A percentile compares a stretch with the other conserved stretches of the same genome.
These are phyloP conservation scores for Furcula furcula DNA, from an alignment of 2,888 invertebrate species.

Conservation along the genomic window DNA sequence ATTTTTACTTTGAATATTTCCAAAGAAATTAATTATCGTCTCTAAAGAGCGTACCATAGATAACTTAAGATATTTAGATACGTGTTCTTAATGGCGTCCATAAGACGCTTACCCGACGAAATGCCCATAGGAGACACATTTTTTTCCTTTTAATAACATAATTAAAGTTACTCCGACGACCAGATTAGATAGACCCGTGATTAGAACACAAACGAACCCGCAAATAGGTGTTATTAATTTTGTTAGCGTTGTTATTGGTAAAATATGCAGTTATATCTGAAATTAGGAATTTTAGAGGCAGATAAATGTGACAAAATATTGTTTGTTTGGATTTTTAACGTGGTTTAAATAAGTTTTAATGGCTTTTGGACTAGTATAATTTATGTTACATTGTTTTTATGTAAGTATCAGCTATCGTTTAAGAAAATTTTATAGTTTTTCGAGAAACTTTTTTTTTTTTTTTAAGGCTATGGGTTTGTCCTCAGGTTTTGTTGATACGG, in stretches of 20 bases:
- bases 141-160: conserved; percentile 64
- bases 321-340: conserved; percentile 4
- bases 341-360: not conserved
- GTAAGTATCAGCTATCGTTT: too few species aligned
- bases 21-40: conserved; percentile 63
- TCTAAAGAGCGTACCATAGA: conserved; percentile 57
- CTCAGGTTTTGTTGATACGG: too few species aligned
- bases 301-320: conserved; percentile 18
- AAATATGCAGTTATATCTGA: conserved; percentile 9
- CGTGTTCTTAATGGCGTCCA: conserved; percentile 59
- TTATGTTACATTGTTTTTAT: not conserved
- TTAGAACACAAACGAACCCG: conserved; percentile 15
- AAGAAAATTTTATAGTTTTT: too few species aligned
- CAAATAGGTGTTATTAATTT: conserved; percentile 33
- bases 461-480: too few species aligned
- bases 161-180: conserved; percentile 44
- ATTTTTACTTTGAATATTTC: conserved; percentile 59
- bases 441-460: too few species aligned
- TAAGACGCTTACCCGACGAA: conserved; percentile 51
- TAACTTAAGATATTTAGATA: conserved; percentile 62
- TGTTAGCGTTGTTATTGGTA: conserved; percentile 3
- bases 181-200: conserved; percentile 33
- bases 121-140: conserved; percentile 56
- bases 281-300: conserved; percentile 27
- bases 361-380: not conserved